Percentiles rank a stretch among this genome's conserved stretches.
Evolutionary conservation across 2,888 invertebrate genomes (phyloP).

Genomic region (Mythimna ferrago): DNA sequence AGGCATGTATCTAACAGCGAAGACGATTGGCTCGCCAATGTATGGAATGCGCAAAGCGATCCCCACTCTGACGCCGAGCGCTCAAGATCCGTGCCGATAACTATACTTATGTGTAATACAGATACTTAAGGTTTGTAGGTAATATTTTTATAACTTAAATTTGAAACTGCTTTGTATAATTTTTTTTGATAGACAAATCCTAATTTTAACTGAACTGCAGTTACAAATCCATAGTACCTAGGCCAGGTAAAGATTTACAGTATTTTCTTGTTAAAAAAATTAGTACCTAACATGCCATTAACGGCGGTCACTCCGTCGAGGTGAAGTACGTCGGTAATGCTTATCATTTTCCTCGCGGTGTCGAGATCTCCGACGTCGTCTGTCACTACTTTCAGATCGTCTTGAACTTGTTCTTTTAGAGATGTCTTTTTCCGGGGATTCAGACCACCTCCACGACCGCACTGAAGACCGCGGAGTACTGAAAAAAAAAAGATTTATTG

Average conservation of each 20-base stretch:
- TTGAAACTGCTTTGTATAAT: not conserved
- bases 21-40: too few relatives aligned
- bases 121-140: too few relatives aligned
- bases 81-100: too few relatives aligned
- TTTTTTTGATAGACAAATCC: not conserved
- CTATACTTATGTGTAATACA: too few relatives aligned
- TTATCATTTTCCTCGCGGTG: conserved; percentile 40
- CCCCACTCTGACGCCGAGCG: too few relatives aligned
- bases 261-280: not conserved
- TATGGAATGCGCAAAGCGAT: too few relatives aligned
- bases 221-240: too few relatives aligned
- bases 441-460: conserved; percentile 94
- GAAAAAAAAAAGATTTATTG: conserved; percentile 24
- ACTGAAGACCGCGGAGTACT: conserved; percentile 69
- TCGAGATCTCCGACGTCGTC: conserved; percentile 53
- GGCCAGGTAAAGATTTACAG: not conserved
- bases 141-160: not conserved
- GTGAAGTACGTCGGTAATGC: conserved; percentile 38
- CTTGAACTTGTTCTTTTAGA: conserved; percentile 59
- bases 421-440: conserved; percentile 92
- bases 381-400: conserved; percentile 52
- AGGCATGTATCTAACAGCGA: too few relatives aligned
- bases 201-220: not conserved
- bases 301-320: conserved; percentile 43
- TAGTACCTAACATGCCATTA: conserved; percentile 14